Evolutionary conservation across 2,113 vertebrate species (phyloP), one percentile per base, ranked within the genome.

Genomic region (Stictonetta naevosa): DNA sequence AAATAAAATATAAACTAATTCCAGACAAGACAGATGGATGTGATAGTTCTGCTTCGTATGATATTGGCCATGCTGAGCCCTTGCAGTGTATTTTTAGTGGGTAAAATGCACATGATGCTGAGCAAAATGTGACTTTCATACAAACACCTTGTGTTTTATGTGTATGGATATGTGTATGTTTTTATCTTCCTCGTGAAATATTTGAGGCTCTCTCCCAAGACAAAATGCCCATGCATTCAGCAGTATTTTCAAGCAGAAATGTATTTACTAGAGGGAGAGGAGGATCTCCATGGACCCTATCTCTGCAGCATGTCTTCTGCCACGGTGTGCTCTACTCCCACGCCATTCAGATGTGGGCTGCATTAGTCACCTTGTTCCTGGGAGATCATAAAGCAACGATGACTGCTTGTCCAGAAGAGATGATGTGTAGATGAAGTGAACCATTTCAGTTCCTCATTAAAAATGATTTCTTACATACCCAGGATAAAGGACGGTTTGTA

Each of bases 1-100:
- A 93, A 91, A 81, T 56, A 72, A 75, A 72, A 2, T 22, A 75
- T 28, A 86, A 82, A 82, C 40, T 85, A 73, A 80, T 79, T 92
- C 86, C 92, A 93, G 86, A 81, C 77, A 92, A 84, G 90, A 33
- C 86, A 93, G 76, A 60, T 92, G 92, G 48, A 75, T 75, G 56
- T 89, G 91, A 31, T 58, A 68, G 59, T 22, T 92, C 60, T 78
- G 46, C 62, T 89, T 53, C 22, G 69, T 69, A 36, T 55, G 86
- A 23, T 10, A 23, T 44, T 91, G 86, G 34, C 46, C 46, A 31
- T 6, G 56, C 69, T 76, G 88, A 92, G 66, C 34, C 42, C 21
- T 60, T 82, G 34, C 53, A 68, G 6, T 60, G 48, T 53, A 26
- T 33, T 40, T 75, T 53, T 59, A 68, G 42, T 46, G 73, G 34